These are phyloP conservation scores for Micoletzkya japonica DNA, from an alignment of 2,888 invertebrate species.

Conservation along the genomic window DNA sequence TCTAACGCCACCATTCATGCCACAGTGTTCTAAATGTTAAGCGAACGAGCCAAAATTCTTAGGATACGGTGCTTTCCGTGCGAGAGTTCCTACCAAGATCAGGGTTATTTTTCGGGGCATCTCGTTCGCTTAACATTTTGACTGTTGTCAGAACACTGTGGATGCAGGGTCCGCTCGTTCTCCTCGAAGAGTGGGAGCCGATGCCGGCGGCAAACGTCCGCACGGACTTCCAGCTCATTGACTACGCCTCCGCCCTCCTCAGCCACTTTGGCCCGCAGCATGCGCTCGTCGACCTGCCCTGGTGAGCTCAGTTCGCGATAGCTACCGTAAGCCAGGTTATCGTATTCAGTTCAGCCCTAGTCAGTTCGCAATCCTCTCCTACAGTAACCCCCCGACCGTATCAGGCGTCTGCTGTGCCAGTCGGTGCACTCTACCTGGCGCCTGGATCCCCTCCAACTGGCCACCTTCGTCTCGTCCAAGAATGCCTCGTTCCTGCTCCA, in stretches of 20 bases:
- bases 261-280: constrained; percentile 27
- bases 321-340: not conserved
- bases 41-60: too few species aligned
- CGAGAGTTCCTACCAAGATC: too few species aligned
- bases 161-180: constrained; percentile 16
- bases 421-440: constrained; percentile 18
- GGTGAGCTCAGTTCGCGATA: not conserved
- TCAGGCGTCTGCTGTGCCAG: constrained; percentile 26
- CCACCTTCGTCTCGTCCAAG: constrained; percentile 5
- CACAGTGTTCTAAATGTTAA: too few species aligned
- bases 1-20: too few species aligned
- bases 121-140: too few species aligned
- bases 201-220: constrained; percentile 18
- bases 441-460: constrained; percentile 23
- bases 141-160: too few species aligned
- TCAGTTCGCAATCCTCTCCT: not conserved
- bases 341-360: not conserved
- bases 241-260: constrained; percentile 19
- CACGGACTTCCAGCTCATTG: constrained; percentile 21
- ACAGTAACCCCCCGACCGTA: constrained; percentile 6
- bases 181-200: constrained; percentile 26
- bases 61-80: too few species aligned
- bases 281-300: constrained; percentile 25
- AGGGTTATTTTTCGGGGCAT: too few species aligned
- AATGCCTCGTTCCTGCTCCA: not conserved